phyloP scores from a whole-genome alignment of 1,140 invertebrate genomes.

The Papilio aristodemus region DNA sequence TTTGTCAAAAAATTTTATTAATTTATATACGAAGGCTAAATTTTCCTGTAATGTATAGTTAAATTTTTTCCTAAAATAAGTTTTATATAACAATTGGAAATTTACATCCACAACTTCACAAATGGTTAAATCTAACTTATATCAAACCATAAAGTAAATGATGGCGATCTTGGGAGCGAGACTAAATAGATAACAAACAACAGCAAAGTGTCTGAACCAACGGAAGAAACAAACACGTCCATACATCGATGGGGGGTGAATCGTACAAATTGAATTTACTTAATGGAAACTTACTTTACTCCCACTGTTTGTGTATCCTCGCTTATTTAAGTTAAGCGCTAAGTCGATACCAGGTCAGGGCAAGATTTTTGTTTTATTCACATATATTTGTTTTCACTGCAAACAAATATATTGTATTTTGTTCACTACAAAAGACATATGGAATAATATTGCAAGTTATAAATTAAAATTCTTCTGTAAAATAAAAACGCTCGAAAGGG shows the following conservation, averaged over 20 bases:
- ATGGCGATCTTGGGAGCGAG: neutral
- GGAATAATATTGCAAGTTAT: too few relatives aligned
- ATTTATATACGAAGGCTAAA: too few relatives aligned
- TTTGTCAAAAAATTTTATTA: too few relatives aligned
- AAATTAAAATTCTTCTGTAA: too few relatives aligned
- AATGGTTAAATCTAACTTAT: neutral
- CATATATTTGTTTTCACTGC: neutral
- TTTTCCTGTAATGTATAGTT: too few relatives aligned
- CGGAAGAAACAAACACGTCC: slow-evolving; percentile 36
- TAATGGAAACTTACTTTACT: slow-evolving; percentile 44
- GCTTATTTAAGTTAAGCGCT: neutral
- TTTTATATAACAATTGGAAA: too few relatives aligned
- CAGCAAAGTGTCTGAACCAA: slow-evolving; percentile 32
- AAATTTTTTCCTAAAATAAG: too few relatives aligned
- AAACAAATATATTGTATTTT: too few relatives aligned
- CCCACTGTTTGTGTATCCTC: neutral
- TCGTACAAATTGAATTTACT: slow-evolving; percentile 48
- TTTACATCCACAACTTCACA: too few relatives aligned
- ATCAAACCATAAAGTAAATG: neutral
- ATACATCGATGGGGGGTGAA: slow-evolving; percentile 41
- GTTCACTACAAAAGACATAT: too few relatives aligned
- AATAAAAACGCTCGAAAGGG: neutral
- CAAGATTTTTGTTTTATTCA: neutral
- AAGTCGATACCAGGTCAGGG: neutral
- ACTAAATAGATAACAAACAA: neutral